Conservation (phyloP, 2,797 vertebrate species). For the Pempheris klunzingeri region DNA sequence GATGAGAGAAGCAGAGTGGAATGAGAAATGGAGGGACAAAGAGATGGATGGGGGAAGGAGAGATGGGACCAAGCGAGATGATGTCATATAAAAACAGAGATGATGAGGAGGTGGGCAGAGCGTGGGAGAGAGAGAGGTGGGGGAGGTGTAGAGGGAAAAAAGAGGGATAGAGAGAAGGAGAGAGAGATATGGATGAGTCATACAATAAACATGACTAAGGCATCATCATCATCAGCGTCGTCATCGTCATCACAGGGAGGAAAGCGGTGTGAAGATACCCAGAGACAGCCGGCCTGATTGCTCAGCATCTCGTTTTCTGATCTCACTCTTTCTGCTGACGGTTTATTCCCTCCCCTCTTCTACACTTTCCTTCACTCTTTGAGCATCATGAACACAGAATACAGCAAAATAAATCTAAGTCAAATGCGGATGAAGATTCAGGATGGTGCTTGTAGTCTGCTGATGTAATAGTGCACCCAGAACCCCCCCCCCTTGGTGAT, state of each 20-base stretch:
- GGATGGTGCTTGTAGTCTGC: neutral
- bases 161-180: neutral
- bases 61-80: neutral
- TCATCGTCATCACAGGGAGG: neutral
- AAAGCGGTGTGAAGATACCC: constrained; percentile 12
- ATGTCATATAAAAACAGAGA: constrained; percentile 5
- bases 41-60: neutral
- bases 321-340: neutral
- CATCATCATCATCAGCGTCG: constrained; percentile 17
- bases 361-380: neutral
- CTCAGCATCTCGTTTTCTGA: neutral
- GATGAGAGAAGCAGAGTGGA: too few species aligned
- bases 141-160: neutral
- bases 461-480: too few species aligned
- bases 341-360: neutral
- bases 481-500: neutral
- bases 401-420: neutral
- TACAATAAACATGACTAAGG: constrained; percentile 40
- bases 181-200: constrained; percentile 53
- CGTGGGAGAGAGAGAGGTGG: neutral
- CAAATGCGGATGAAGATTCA: neutral
- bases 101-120: neutral
- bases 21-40: neutral
- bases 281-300: neutral
- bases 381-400: neutral